Percentiles rank a stretch among this genome's conserved stretches.
These are phyloP conservation scores for Plectropomus leopardus DNA, from an alignment of 2,113 vertebrate species.

Conservation along the genomic window DNA sequence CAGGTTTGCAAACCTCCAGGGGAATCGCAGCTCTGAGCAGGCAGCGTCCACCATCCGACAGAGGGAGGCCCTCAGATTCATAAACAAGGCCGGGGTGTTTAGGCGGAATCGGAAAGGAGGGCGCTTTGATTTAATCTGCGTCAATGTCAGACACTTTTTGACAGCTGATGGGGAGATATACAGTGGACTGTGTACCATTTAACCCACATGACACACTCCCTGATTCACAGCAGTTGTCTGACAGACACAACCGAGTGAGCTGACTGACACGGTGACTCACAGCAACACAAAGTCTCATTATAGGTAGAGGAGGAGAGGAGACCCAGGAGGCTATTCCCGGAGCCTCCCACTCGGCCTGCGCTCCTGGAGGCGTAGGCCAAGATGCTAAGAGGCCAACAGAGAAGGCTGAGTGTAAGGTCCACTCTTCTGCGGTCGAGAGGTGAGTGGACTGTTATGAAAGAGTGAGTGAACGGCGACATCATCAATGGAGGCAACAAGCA, in stretches of 20 bases:
- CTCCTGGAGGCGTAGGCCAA: slow-evolving; percentile 8
- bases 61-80: slow-evolving; percentile 54
- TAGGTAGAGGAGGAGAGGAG: slow-evolving; percentile 46
- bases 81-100: slow-evolving; percentile 64
- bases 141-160: slow-evolving; percentile 70
- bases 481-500: slow-evolving; percentile 49
- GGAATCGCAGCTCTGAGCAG: slow-evolving; percentile 61
- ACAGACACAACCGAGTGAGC: slow-evolving; percentile 58
- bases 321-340: slow-evolving; percentile 29
- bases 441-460: slow-evolving; percentile 52
- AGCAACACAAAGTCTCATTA: slow-evolving; percentile 71
- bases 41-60: slow-evolving; percentile 23
- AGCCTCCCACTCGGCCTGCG: not conserved
- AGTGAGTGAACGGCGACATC: slow-evolving; percentile 34
- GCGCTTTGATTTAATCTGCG: slow-evolving; percentile 75
- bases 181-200: slow-evolving; percentile 76
- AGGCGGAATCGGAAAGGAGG: slow-evolving; percentile 38
- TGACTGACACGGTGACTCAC: slow-evolving; percentile 69
- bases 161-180: slow-evolving; percentile 74
- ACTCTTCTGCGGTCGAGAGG: not conserved
- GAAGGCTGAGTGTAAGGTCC: slow-evolving; percentile 7
- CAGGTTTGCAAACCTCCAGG: slow-evolving; percentile 47
- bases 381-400: slow-evolving; percentile 33
- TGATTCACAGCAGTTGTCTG: slow-evolving; percentile 67
- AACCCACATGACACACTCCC: slow-evolving; percentile 75